Conservation (phyloP, 2,113 vertebrate genomes). For the Bettongia penicillata region DNA sequence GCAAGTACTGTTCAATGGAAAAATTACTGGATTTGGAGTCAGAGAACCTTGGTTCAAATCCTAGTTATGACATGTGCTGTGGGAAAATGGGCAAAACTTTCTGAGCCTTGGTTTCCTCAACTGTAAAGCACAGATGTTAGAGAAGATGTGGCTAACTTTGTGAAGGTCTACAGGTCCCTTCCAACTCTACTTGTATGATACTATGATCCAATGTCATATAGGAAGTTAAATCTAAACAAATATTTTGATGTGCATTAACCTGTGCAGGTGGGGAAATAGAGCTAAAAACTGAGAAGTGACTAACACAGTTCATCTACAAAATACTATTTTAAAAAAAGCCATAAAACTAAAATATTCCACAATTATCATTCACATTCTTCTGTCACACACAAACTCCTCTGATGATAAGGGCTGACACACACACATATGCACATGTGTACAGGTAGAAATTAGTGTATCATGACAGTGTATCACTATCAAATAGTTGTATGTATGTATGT, state of each 20-base stretch:
- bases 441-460: neutral
- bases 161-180: neutral
- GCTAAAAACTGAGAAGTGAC: neutral
- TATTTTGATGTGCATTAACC: neutral
- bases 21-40: neutral
- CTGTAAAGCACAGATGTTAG: neutral
- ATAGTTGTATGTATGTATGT: neutral
- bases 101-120: neutral
- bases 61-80: neutral
- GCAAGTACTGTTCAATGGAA: neutral
- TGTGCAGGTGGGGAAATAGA: neutral
- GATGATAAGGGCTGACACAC: neutral
- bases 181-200: neutral
- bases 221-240: neutral
- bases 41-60: neutral
- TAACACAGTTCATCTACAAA: neutral
- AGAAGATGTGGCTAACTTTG: neutral
- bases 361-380: neutral
- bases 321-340: neutral
- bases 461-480: neutral
- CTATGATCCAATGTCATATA: neutral
- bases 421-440: neutral
- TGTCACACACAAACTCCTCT: neutral
- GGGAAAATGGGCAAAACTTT: neutral
- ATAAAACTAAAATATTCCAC: neutral